Base-by-base conservation (phyloP, 1,140 invertebrate genomes). In the Drosophila triauraria region DNA sequence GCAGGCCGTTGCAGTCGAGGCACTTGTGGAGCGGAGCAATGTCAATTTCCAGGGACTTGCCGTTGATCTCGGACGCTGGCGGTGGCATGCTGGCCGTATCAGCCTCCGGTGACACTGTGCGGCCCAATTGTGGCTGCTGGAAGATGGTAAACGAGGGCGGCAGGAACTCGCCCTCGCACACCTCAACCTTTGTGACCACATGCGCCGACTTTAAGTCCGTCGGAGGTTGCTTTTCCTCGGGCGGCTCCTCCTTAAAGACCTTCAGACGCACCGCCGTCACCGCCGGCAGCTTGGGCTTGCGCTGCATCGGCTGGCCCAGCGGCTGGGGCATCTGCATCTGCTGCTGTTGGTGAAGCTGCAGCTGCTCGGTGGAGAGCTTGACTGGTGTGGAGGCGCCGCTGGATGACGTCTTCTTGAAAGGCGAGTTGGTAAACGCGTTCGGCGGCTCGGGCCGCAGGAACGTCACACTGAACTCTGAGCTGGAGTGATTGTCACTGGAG, bases 401-500 rank as follows among this genome's bases (percentile, higher is more conserved):
- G 25, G 61, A 42, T 7, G 62, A 44, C 12, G 78, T 82, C 50
- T 88, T 88, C n/a, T 88, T 88, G 35, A 88, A 88, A 3, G 85
- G 85, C 8, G 85, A 88, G 46, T 88, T 88, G 20, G 85, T 88
- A 8, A 88, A 88, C 27, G 85, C 85, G 50, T 88, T 88, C 48
- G 85, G 85, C 20, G 85, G 85, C 47, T 88, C 85, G 7, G 85
- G 85, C 2, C 85, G 78, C 43, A 88, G 50, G 40, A 88, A 88
- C 2, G 85, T 88, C 44, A 88, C 85, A 67, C 61, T 81, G 40
- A 90, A 88, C 59, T 87, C 83, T 0, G 83, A 87, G 51, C 63
- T 81, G 15, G 67, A 70, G 13, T 77, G 72, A 57, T 91, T 82
- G 38, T 86, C 82, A 74, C 62, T 83, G 53, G 60, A 54, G 25